Conservation (phyloP, 2,888 invertebrate genomes). For the Tricholauxania praeusta region DNA sequence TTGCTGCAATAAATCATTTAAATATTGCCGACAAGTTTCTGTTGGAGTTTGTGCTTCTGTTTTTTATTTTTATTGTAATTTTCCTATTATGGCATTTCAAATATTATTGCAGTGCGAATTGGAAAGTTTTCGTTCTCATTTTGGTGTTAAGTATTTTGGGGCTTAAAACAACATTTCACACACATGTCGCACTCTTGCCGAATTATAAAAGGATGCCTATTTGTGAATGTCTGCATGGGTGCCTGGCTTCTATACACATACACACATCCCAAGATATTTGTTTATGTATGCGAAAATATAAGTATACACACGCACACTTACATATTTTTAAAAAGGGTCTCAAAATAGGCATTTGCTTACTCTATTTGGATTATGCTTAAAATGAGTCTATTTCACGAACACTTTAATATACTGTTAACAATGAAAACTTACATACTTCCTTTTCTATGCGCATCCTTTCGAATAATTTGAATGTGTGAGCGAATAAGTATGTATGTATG, state of each 20-base stretch:
- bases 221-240: no score
- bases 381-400: background rate
- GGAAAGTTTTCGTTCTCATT: conserved; percentile 1
- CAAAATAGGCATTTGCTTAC: conserved; percentile 14
- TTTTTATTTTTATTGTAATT: conserved; percentile 1
- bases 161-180: conserved; percentile 18
- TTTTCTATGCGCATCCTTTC: no score
- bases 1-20: no score
- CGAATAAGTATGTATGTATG: background rate
- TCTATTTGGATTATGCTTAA: background rate
- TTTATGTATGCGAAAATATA: no score
- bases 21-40: background rate
- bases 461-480: no score
- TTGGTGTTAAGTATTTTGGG: conserved; percentile 18
- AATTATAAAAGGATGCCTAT: conserved; percentile 9
- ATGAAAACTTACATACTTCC: background rate
- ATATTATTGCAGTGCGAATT: conserved; percentile 5
- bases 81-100: conserved; percentile 6
- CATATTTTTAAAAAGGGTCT: conserved; percentile 13
- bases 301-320: background rate
- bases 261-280: no score
- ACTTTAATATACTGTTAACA: conserved; percentile 11
- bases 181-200: conserved; percentile 16
- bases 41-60: background rate
- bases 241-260: no score